A percentile compares a stretch with the other conserved stretches of the same genome.
Conservation (phyloP, 2,113 vertebrate genomes). For the Dromiciops gliroides region DNA sequence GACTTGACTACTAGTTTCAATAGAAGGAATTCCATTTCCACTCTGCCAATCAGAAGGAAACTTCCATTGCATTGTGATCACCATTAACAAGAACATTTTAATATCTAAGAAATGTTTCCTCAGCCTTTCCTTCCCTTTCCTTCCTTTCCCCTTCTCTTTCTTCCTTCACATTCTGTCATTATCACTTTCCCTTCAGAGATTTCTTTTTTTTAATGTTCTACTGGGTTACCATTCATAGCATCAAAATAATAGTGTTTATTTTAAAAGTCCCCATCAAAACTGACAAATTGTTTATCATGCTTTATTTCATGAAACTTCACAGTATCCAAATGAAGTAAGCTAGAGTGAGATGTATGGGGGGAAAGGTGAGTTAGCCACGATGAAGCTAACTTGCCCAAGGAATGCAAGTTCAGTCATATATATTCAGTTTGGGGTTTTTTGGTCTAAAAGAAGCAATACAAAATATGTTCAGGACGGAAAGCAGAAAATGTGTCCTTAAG, state of each 20-base stretch:
- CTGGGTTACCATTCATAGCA: neutral
- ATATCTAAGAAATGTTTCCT: neutral
- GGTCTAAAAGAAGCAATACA: neutral
- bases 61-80: neutral
- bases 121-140: neutral
- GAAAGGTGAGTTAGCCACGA: neutral
- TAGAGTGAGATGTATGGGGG: neutral
- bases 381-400: neutral
- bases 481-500: neutral
- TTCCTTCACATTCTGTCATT: neutral
- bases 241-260: neutral
- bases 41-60: neutral
- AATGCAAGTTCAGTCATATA: neutral
- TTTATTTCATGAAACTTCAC: neutral
- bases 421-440: no score
- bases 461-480: neutral
- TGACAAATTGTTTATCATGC: conserved; percentile 7
- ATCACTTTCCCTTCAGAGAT: neutral
- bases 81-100: neutral
- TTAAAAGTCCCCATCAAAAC: neutral
- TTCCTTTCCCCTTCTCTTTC: neutral
- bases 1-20: neutral
- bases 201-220: neutral
- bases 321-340: neutral
- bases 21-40: neutral